A percentile compares a stretch with the other conserved stretches of the same genome.
phyloP scores from a whole-genome alignment of 2,797 vertebrate genomes.

The Anabas testudineus region DNA sequence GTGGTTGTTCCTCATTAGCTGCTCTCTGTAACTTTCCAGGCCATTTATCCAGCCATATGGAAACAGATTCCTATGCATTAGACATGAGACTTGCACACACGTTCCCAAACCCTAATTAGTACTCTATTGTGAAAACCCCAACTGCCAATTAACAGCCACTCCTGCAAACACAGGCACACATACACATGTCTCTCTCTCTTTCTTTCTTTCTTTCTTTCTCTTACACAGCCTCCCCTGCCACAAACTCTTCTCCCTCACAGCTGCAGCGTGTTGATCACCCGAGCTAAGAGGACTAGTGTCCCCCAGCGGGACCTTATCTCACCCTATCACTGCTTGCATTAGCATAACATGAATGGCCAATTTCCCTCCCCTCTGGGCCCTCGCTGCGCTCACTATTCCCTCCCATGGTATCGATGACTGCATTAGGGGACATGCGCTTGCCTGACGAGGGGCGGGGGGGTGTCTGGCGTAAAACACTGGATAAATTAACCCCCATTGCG shows the following conservation, averaged over 20 bases:
- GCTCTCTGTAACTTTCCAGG: slow-evolving; percentile 58
- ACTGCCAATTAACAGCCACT: slow-evolving; percentile 75
- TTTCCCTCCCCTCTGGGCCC: slow-evolving; percentile 60
- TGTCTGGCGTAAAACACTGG: slow-evolving; percentile 39
- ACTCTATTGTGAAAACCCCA: slow-evolving; percentile 68
- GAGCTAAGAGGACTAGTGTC: slow-evolving; percentile 47
- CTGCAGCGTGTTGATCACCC: slow-evolving; percentile 70
- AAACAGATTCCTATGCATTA: slow-evolving; percentile 75
- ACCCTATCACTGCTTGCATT: slow-evolving; percentile 70
- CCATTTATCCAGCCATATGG: slow-evolving; percentile 65
- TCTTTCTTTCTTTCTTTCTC: slow-evolving; percentile 7
- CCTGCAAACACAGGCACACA: slow-evolving; percentile 41
- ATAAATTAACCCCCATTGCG: slow-evolving; percentile 50
- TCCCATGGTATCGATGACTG: slow-evolving; percentile 68
- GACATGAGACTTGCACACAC: slow-evolving; percentile 51
- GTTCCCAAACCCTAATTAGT: slow-evolving; percentile 73
- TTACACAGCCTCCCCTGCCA: slow-evolving; percentile 16
- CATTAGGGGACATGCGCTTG: slow-evolving; percentile 42
- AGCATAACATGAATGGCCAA: slow-evolving; percentile 75
- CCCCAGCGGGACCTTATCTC: slow-evolving; percentile 73
- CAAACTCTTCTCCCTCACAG: slow-evolving; percentile 37
- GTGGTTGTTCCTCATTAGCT: slow-evolving; percentile 63
- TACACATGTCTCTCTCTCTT: slow-evolving; percentile 7
- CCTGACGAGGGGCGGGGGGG: background rate
- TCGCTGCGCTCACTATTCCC: slow-evolving; percentile 53